Evolutionary conservation across 1,140 invertebrate genomes (phyloP).

Genomic region (Paralvinella palmiformis): DNA sequence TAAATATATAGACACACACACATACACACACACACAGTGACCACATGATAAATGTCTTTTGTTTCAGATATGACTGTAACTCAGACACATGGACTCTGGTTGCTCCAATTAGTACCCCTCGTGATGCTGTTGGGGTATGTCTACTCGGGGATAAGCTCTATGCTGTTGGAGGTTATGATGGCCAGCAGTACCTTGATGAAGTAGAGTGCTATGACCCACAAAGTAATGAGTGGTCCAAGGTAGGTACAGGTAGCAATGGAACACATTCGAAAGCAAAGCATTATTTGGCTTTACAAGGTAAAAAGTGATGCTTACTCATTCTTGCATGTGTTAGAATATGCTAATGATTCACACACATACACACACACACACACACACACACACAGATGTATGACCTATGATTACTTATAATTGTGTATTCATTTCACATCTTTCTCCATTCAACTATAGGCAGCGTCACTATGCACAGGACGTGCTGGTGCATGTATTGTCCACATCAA

Average conservation of each 20-base stretch:
- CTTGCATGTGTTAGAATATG: background rate
- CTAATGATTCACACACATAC: background rate
- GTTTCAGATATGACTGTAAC: constrained; percentile 47
- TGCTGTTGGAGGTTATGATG: constrained; percentile 49
- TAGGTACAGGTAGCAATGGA: constrained; percentile 17
- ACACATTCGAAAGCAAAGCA: too few species aligned
- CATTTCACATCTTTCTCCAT: background rate
- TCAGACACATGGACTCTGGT: constrained; percentile 52
- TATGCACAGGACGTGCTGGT: constrained; percentile 74
- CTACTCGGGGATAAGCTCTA: constrained; percentile 46
- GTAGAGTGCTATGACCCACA: constrained; percentile 49
- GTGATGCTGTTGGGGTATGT: constrained; percentile 49
- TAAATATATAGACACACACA: background rate
- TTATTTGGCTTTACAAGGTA: background rate
- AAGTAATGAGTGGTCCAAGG: constrained; percentile 49
- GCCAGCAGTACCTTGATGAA: constrained; percentile 47
- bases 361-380: background rate
- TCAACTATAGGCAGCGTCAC: constrained; percentile 59
- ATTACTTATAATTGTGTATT: background rate
- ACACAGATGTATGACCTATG: background rate
- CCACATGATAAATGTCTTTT: background rate
- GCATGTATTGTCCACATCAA: constrained; percentile 70
- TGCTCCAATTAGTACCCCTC: constrained; percentile 41
- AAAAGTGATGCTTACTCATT: background rate
- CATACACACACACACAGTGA: background rate